These are phyloP conservation scores for Poeciliopsis paucimaculata DNA, from an alignment of 2,797 vertebrate species.

Conservation along the genomic window DNA sequence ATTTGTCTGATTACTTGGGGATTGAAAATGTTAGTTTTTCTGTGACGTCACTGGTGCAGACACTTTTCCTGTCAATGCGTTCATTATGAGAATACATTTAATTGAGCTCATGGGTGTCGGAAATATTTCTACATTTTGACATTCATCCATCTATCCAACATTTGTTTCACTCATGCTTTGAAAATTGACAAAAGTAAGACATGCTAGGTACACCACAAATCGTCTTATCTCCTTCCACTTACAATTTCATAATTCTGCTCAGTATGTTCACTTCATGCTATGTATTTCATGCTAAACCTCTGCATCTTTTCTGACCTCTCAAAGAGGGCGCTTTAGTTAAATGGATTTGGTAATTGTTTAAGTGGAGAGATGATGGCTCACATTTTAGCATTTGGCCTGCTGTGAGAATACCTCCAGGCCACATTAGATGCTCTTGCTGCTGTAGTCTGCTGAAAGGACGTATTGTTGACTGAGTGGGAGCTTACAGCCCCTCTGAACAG, in stretches of 20 bases:
- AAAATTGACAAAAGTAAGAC: not conserved
- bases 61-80: not conserved
- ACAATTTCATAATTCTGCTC: not conserved
- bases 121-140: not conserved
- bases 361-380: slow-evolving; percentile 53
- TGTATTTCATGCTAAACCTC: not conserved
- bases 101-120: not conserved
- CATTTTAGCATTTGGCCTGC: slow-evolving; percentile 48
- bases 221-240: not conserved
- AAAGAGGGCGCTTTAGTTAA: slow-evolving; percentile 24
- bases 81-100: not conserved
- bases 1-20: not conserved
- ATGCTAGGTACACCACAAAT: not conserved
- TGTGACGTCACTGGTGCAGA: too few species aligned
- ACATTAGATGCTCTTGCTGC: slow-evolving; percentile 50
- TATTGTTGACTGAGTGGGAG: slow-evolving; percentile 73
- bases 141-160: not conserved
- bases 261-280: not conserved
- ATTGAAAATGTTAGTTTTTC: not conserved
- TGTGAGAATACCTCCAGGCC: slow-evolving; percentile 55
- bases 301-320: slow-evolving; percentile 4
- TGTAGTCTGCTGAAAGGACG: slow-evolving; percentile 66
- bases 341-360: slow-evolving; percentile 59
- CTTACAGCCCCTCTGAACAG: slow-evolving; percentile 43
- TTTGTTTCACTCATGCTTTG: not conserved